phyloP scores from a whole-genome alignment of 2,797 vertebrate species.

The Notamacropus eugenii region DNA sequence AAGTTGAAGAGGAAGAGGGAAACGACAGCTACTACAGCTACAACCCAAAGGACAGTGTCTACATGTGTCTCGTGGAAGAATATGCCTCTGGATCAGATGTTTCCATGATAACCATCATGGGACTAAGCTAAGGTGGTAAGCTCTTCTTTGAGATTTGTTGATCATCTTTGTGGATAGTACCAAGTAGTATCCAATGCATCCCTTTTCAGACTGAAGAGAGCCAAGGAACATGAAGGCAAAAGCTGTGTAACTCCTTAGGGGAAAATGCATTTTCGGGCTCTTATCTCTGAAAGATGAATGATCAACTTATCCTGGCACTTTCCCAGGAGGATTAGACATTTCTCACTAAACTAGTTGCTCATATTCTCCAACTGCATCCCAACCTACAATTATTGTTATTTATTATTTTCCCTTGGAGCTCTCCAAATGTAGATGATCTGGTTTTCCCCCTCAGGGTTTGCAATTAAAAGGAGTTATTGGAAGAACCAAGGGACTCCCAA shows the following conservation, averaged over 20 bases:
- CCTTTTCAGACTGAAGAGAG: neutral
- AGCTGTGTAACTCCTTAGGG: neutral
- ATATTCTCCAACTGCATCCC: neutral
- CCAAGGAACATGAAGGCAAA: neutral
- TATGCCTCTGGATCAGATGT: neutral
- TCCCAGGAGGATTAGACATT: neutral
- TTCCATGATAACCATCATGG: neutral
- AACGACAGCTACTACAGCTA: neutral
- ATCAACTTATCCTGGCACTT: neutral
- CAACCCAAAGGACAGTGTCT: neutral
- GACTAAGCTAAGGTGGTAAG: neutral
- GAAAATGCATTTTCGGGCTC: neutral
- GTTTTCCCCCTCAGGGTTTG: conserved; percentile 1
- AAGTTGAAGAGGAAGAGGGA: neutral
- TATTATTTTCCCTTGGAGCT: neutral
- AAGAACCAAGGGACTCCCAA: neutral
- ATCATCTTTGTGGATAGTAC: neutral
- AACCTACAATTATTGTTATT: neutral
- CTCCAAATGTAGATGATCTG: conserved; percentile 1
- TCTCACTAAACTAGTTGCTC: neutral
- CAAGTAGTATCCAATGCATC: neutral
- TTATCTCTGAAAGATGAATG: neutral
- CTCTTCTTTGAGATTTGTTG: neutral
- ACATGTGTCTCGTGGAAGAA: neutral
- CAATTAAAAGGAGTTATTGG: conserved; percentile 16